Conservation (phyloP, 2,113 vertebrate genomes). For the Spheniscus mendiculus region DNA sequence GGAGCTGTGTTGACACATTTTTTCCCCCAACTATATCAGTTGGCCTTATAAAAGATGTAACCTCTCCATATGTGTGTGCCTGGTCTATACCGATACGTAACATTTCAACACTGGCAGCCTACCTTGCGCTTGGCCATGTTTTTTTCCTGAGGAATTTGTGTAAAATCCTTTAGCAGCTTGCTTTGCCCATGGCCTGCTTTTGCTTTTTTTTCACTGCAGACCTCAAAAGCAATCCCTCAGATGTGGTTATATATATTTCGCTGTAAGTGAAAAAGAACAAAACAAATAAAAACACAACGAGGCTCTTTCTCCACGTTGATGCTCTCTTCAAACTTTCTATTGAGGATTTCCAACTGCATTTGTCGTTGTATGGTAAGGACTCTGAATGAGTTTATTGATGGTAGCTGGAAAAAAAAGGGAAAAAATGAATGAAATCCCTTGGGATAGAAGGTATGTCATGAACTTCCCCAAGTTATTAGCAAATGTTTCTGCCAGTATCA, state of each 20-base stretch:
- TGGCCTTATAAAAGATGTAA: background rate
- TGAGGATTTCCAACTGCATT: slow-evolving; percentile 47
- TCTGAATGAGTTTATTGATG: slow-evolving; percentile 75
- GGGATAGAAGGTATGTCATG: slow-evolving; percentile 58
- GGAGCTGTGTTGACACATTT: background rate
- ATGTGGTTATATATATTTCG: slow-evolving; percentile 1
- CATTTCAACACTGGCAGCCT: background rate
- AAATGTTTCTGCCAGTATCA: slow-evolving; percentile 71
- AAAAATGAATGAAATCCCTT: slow-evolving; percentile 58
- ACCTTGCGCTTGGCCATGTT: background rate
- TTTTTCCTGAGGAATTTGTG: background rate
- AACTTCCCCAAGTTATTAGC: slow-evolving; percentile 69
- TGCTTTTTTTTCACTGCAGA: background rate
- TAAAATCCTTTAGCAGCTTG: background rate
- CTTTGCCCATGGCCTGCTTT: background rate
- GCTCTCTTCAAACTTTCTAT: slow-evolving; percentile 50
- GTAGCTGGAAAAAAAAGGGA: background rate
- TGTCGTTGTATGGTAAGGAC: background rate
- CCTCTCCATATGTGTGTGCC: rapidly evolving
- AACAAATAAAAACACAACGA: slow-evolving; percentile 49
- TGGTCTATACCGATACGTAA: rapidly evolving
- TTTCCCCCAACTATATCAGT: rapidly evolving
- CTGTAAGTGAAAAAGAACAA: slow-evolving; percentile 52
- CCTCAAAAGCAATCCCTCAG: background rate
- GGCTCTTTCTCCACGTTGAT: slow-evolving; percentile 49